phyloP scores from a whole-genome alignment of 2,888 invertebrate genomes.

The Ennomos erosarius region DNA sequence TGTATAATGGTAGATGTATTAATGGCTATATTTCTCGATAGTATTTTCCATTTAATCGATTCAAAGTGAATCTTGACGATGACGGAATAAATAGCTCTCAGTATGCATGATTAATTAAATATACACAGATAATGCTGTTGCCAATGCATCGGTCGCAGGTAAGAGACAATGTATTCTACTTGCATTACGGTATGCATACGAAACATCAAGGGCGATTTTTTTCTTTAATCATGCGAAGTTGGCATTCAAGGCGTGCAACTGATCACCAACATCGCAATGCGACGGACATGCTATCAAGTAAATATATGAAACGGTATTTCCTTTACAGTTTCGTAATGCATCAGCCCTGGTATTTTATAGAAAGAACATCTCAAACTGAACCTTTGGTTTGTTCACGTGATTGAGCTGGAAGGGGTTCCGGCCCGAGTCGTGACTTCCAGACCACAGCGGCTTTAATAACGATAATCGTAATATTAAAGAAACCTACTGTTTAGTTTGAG shows the following conservation, averaged over 20 bases:
- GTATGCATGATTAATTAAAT: conserved; percentile 25
- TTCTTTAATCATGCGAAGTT: conserved; percentile 36
- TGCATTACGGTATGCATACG: conserved; percentile 27
- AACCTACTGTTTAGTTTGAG: conserved; percentile 27
- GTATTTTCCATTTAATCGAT: conserved; percentile 24
- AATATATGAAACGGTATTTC: conserved; percentile 37
- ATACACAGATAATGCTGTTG: conserved; percentile 28
- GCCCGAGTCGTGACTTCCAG: conserved; percentile 48
- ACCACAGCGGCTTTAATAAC: conserved; percentile 37
- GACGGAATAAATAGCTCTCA: conserved; percentile 21
- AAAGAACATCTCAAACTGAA: conserved; percentile 38
- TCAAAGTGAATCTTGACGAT: conserved; percentile 12
- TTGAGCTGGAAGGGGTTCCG: conserved; percentile 34
- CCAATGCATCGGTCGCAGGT: conserved; percentile 13
- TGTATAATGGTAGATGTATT: too few species aligned
- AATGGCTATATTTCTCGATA: too few species aligned
- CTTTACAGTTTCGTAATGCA: conserved; percentile 44
- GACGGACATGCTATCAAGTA: conserved; percentile 37
- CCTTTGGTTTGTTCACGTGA: conserved; percentile 39
- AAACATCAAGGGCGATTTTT: conserved; percentile 39
- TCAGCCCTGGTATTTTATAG: conserved; percentile 44
- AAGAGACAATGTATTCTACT: conserved; percentile 24
- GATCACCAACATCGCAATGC: conserved; percentile 43
- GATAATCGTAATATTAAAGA: conserved; percentile 39
- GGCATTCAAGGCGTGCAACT: conserved; percentile 53